Conservation (phyloP, 2,113 vertebrate genomes). For the Cryptomyrus ogoouensis region DNA sequence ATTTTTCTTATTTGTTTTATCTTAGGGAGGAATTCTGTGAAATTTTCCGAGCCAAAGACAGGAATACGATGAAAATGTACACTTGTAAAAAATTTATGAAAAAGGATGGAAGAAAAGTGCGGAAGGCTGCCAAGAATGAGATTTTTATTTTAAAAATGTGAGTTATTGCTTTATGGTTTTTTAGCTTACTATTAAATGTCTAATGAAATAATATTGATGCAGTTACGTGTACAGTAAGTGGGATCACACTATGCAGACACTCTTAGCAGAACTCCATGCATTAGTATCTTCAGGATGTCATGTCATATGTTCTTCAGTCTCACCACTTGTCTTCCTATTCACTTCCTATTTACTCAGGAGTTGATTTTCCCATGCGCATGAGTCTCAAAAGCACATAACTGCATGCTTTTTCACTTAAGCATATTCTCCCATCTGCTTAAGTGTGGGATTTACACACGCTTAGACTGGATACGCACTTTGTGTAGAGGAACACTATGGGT, state of each 20-base stretch:
- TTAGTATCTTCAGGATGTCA: neutral
- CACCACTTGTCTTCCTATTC: neutral
- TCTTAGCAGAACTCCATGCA: neutral
- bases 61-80: constrained; percentile 87
- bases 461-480: neutral
- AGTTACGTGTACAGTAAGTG: neutral
- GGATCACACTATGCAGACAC: neutral
- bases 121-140: constrained; percentile 97
- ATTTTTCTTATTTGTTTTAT: constrained; percentile 20
- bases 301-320: neutral
- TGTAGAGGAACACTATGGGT: neutral
- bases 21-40: constrained; percentile 96
- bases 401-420: neutral
- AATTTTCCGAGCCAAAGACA: constrained; percentile 96
- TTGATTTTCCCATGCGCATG: neutral
- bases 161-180: constrained; percentile 2
- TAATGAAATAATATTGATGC: neutral
- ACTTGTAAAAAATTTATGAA: constrained; percentile 99
- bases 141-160: constrained; percentile 97
- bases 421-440: neutral
- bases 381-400: neutral
- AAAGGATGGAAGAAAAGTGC: constrained; percentile 90
- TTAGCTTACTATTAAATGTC: neutral
- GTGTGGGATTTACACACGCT: neutral
- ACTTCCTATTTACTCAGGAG: neutral